Percentiles rank a stretch among this genome's conserved stretches.
Conservation (phyloP, 2,113 vertebrate species). For the Poeciliopsis turrubarensis region DNA sequence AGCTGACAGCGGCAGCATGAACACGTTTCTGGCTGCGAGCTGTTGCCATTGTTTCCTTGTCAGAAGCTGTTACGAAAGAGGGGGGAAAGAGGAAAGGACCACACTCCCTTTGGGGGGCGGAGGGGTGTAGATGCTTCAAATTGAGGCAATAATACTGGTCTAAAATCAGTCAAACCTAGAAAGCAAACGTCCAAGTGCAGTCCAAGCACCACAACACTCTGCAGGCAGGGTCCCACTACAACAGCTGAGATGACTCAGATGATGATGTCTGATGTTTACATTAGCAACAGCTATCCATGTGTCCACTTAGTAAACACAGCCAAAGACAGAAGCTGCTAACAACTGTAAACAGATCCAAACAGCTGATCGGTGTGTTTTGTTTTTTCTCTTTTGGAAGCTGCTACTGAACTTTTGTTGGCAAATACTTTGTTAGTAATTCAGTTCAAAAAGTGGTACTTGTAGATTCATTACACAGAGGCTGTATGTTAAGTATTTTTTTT, state of each 20-base stretch:
- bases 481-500: too few relatives aligned
- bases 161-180: neutral
- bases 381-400: neutral
- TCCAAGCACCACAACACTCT: conserved; percentile 7
- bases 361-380: neutral
- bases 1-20: neutral
- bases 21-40: conserved; percentile 3
- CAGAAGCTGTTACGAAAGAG: conserved; percentile 17
- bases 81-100: neutral
- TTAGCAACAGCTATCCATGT: conserved; percentile 46
- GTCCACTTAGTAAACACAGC: conserved; percentile 27
- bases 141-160: neutral
- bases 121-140: neutral
- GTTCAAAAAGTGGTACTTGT: too few relatives aligned
- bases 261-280: conserved; percentile 70
- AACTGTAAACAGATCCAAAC: conserved; percentile 21
- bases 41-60: conserved; percentile 2
- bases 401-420: too few relatives aligned
- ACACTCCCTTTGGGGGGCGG: neutral
- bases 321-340: conserved; percentile 9
- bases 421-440: too few relatives aligned
- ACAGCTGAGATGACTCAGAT: conserved; percentile 44
- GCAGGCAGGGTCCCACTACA: conserved; percentile 5
- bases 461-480: too few relatives aligned
- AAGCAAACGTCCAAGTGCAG: neutral